These are phyloP conservation scores for Pterocles orientalis DNA, from an alignment of 2,113 vertebrate species.

Conservation along the genomic window DNA sequence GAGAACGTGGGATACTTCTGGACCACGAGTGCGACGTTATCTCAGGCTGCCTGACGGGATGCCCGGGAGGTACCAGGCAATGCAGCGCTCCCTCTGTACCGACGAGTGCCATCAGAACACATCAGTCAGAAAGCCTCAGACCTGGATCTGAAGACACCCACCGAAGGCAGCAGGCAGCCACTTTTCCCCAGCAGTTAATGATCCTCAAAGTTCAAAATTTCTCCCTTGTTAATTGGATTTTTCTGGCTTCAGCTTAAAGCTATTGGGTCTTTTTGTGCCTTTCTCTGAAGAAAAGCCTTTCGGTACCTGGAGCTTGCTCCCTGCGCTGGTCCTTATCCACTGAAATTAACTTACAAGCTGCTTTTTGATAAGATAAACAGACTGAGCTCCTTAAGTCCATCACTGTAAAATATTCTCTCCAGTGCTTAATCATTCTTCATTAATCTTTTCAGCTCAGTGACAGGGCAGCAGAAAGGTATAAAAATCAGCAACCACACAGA, in stretches of 20 bases:
- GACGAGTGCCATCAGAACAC: rapidly evolving
- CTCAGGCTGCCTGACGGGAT: background rate
- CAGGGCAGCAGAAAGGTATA: background rate
- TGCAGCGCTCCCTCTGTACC: rapidly evolving
- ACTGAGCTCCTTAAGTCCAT: background rate
- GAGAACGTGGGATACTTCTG: rapidly evolving
- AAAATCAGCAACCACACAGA: background rate
- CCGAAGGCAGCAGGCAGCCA: rapidly evolving
- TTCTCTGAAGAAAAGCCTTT: background rate
- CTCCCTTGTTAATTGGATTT: constrained; percentile 1
- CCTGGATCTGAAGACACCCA: background rate
- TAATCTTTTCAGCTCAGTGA: constrained; percentile 7
- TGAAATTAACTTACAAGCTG: constrained; percentile 37
- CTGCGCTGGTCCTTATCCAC: background rate
- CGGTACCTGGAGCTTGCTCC: background rate
- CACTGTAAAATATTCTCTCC: constrained; percentile 8
- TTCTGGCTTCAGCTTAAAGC: background rate
- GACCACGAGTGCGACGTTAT: rapidly evolving
- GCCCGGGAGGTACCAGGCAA: background rate
- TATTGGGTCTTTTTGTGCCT: background rate
- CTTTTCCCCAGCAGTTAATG: background rate
- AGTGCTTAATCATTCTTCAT: constrained; percentile 16
- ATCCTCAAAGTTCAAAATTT: background rate
- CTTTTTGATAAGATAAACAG: constrained; percentile 36
- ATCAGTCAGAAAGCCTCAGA: rapidly evolving